Conservation (phyloP, 2,113 vertebrate genomes). For the Melanocharis versteri region DNA sequence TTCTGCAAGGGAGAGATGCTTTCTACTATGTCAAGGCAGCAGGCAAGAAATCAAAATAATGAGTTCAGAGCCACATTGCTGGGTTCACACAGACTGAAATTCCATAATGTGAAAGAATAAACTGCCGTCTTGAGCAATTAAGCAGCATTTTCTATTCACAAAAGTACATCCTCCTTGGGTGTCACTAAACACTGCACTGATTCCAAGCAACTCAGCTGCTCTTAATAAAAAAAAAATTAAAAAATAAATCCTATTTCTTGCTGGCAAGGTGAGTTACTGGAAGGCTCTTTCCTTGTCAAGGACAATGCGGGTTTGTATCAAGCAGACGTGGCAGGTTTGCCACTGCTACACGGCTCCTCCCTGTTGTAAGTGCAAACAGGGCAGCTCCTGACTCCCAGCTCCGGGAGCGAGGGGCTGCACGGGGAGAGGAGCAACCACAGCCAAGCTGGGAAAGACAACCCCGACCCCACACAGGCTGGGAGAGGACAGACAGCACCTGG, state of each 20-base stretch:
- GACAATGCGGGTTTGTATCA: slow-evolving; percentile 1
- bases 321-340: slow-evolving; percentile 27
- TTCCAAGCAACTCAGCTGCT: background rate
- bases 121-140: background rate
- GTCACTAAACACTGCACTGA: background rate
- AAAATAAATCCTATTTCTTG: background rate
- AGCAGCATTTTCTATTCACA: background rate
- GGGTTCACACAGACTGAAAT: background rate
- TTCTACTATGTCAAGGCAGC: background rate
- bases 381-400: background rate
- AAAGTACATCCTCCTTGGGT: background rate
- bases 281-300: slow-evolving; percentile 25
- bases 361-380: background rate
- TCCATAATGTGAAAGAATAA: background rate
- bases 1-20: background rate
- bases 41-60: background rate
- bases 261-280: slow-evolving; percentile 30
- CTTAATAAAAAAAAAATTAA: background rate
- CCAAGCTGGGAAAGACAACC: background rate
- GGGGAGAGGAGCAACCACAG: background rate
- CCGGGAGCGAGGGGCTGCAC: fast-evolving
- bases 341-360: background rate
- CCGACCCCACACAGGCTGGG: background rate
- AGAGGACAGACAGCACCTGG: background rate
- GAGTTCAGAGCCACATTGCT: background rate